Conservation (phyloP, 35 echinoderm and acorn worm species). For the Ptychodera flava region DNA sequence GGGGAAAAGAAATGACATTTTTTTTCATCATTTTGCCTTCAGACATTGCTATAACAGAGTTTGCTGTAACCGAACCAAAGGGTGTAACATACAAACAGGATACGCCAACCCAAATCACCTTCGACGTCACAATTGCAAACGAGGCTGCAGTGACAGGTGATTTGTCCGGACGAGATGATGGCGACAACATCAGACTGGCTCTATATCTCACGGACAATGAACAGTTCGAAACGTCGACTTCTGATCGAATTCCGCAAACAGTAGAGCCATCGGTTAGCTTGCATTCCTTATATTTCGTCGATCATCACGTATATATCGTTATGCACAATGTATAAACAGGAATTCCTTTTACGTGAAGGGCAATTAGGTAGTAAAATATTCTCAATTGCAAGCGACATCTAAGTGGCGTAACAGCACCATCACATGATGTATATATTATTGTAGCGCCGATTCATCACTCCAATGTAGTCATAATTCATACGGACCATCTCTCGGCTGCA, state of each 20-base stretch:
- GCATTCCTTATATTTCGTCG: background rate
- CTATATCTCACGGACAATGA: background rate
- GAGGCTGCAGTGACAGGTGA: background rate
- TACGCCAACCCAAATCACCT: background rate
- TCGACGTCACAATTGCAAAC: background rate
- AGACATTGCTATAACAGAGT: background rate
- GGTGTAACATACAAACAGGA: background rate
- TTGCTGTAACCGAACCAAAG: background rate
- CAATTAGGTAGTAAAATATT: no score
- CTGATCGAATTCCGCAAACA: background rate
- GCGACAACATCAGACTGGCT: background rate
- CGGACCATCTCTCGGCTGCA: no score
- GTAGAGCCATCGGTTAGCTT: background rate
- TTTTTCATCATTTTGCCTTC: background rate
- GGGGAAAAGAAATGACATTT: no score
- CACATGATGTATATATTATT: background rate
- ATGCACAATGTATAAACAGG: no score
- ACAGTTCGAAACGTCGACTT: background rate
- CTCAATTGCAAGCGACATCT: background rate
- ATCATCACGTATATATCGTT: background rate
- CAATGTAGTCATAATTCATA: background rate
- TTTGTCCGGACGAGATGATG: background rate
- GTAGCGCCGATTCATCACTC: background rate
- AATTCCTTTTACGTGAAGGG: no score
- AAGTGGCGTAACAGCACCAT: background rate